Conservation (phyloP, 2,888 invertebrate genomes). For the Auanema freiburgensis region DNA sequence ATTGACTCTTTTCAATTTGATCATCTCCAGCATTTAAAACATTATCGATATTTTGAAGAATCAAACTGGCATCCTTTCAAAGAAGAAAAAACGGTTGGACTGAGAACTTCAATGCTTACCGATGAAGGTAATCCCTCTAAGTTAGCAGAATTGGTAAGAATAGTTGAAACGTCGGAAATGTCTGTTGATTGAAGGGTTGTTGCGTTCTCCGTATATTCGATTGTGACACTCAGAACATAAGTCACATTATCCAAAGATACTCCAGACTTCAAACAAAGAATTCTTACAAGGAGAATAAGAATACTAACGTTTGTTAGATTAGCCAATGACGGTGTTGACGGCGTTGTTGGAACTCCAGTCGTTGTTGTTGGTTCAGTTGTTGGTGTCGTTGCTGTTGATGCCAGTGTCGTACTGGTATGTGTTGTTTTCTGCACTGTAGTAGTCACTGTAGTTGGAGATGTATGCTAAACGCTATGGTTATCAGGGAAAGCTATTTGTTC, state of each 20-base stretch:
- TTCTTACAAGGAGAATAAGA: too few relatives aligned
- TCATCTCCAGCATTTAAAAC: slow-evolving; percentile 2
- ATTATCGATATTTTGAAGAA: slow-evolving; percentile 15
- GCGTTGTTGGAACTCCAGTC: not conserved
- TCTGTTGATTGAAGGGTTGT: slow-evolving; percentile 5
- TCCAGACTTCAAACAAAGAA: slow-evolving; percentile 14
- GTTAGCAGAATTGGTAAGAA: slow-evolving; percentile 18
- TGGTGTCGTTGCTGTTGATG: not conserved
- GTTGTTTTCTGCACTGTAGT: slow-evolving; percentile 1
- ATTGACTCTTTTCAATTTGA: slow-evolving; percentile 8
- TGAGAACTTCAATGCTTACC: too few relatives aligned
- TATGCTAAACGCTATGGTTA: not conserved
- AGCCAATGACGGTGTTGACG: not conserved
- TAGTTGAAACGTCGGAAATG: slow-evolving; percentile 10
- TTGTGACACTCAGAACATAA: slow-evolving; percentile 13
- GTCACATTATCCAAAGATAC: slow-evolving; percentile 15
- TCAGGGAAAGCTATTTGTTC: not conserved
- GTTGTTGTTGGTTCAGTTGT: slow-evolving; percentile 9
- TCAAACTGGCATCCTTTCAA: slow-evolving; percentile 11
- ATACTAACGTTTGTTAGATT: slow-evolving; percentile 6
- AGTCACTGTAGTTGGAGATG: not conserved
- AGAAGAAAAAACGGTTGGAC: not conserved
- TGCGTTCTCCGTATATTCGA: slow-evolving; percentile 9
- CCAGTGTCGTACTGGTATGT: not conserved
- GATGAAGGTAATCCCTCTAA: not conserved